Conservation (phyloP, 2,797 vertebrate genomes). For the Karalla daura region DNA sequence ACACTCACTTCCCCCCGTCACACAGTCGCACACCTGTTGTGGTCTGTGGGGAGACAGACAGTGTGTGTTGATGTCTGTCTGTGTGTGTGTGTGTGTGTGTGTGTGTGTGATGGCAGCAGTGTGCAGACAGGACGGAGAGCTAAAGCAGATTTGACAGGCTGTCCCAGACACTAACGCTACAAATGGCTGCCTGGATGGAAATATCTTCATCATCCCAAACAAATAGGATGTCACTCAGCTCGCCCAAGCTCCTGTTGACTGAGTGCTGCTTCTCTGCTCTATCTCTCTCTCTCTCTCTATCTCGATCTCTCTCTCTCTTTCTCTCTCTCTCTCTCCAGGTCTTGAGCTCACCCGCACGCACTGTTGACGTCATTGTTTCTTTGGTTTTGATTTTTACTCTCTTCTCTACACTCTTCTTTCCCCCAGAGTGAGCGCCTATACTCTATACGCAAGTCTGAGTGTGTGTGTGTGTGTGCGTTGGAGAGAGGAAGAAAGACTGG, state of each 20-base stretch:
- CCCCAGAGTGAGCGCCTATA: conserved; percentile 10
- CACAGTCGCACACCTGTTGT: conserved; percentile 60
- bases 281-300: conserved; percentile 1
- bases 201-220: conserved; percentile 78
- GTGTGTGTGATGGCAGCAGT: conserved; percentile 41
- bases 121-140: conserved; percentile 58
- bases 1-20: too few relatives aligned
- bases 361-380: conserved; percentile 33
- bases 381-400: conserved; percentile 37
- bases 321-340: background rate
- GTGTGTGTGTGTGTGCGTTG: conserved; percentile 6
- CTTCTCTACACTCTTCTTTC: conserved; percentile 23
- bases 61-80: conserved; percentile 46
- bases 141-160: conserved; percentile 76
- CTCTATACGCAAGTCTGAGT: conserved; percentile 7
- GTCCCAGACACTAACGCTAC: conserved; percentile 68
- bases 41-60: conserved; percentile 43
- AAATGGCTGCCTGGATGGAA: conserved; percentile 74
- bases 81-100: conserved; percentile 46
- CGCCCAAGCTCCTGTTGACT: conserved; percentile 48
- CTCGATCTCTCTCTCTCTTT: background rate
- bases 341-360: background rate
- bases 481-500: conserved; percentile 1
- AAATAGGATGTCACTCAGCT: conserved; percentile 70
- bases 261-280: conserved; percentile 37